These are phyloP conservation scores for Salvator merianae DNA, from an alignment of 2,113 vertebrate species.

Conservation along the genomic window DNA sequence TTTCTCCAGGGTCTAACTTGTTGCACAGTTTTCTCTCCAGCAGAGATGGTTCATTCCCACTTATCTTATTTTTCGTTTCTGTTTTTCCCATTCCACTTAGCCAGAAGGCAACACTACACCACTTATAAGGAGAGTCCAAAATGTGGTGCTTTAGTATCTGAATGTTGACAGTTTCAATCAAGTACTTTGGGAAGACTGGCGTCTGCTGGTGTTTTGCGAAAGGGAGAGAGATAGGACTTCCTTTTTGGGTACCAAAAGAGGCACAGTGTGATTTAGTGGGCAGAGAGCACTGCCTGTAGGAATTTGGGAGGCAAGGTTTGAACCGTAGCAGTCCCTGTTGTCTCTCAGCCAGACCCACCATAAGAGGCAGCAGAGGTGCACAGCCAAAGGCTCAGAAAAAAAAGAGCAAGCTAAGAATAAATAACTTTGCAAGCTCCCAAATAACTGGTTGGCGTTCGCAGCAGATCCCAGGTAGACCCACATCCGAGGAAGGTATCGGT, in stretches of 20 bases:
- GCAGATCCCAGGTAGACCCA: rapidly evolving
- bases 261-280: neutral
- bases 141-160: neutral
- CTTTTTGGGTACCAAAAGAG: no score
- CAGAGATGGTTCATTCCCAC: neutral
- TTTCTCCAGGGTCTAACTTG: neutral
- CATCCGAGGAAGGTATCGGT: neutral
- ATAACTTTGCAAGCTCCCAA: neutral
- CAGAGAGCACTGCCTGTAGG: neutral
- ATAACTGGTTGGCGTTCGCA: no score
- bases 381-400: neutral
- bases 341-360: neutral
- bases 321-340: neutral
- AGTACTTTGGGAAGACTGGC: neutral
- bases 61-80: neutral
- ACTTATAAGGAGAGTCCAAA: neutral
- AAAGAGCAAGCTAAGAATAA: neutral
- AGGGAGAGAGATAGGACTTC: no score
- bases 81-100: neutral
- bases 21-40: neutral
- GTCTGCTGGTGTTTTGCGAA: no score
- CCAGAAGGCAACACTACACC: neutral
- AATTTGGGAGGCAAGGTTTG: neutral
- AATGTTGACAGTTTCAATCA: no score
- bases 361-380: neutral